Base-by-base conservation (phyloP, 2,888 invertebrate species). In the Chirona hameri region DNA sequence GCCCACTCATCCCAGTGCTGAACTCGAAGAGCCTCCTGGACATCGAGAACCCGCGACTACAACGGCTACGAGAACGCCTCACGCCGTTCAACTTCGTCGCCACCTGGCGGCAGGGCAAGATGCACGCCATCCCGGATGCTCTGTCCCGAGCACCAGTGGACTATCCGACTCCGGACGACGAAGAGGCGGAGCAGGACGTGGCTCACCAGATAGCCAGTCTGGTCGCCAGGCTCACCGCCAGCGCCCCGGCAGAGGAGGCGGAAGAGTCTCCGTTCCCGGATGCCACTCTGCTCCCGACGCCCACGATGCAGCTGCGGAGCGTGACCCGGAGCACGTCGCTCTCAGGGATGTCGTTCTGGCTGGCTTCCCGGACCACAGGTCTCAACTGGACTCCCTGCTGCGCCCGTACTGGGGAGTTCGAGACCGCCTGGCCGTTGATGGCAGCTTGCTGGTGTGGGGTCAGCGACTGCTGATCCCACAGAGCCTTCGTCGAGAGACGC, bases 41-140 rank as follows among this genome's bases (percentile, higher is more conserved):
- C 29, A 55, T 83, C 27, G 81, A 82, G 65, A 83, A 83, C 72
- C 83, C 81, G 21, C 82, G 83, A 24, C 60, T 81, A 21, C 81
- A 81, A 21, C 82, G 83, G 24, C 31, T 83, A 1, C 65, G 80
- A 14, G 82, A 81, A 24, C 79, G 72, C 21, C 82, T 83, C 48
- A 79, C 69, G 69, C 60, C 72, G 3, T 83, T 81, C 81, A 31
- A 46, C 24, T 83, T 83, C 55, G 29, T 29, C 10, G 82, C 82
- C 27, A 29, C 52, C 1, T 83, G 65, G 81, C 76, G 76, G 18
- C 52, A 60, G n/a, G 81, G 83, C 31, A 82, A 82, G 21, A 29
- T 60, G 60, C 82, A 83, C 31, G 27, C 65, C 31, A 72, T 80
- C 46, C 82, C 83, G 2, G 83, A 83, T 9, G 83, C 83, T 9